Base-by-base conservation (phyloP, 1,140 invertebrate genomes). In the Choristoneura fumiferana region DNA sequence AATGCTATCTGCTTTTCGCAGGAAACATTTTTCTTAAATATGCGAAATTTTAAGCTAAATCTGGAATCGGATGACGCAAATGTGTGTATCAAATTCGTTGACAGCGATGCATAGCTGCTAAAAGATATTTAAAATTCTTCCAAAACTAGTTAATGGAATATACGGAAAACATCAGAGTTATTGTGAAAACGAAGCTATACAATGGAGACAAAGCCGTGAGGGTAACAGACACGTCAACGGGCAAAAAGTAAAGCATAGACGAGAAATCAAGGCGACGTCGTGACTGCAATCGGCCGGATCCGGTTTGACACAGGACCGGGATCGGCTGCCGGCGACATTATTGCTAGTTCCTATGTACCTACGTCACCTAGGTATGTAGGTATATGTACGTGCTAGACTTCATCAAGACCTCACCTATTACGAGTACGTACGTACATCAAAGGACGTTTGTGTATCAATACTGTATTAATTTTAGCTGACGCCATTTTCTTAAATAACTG, bases 231-330 rank as follows among this genome's bases (percentile, higher is more conserved):
- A 49, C 43, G 43, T 49, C 17, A 29, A 49, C 43, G 43, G 43
- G 29, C 22, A 49, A 49, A 49, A 49, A 49, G 43, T 49, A 49
- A 13, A 49, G 43, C 22, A 49, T 49, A 49, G 43, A 29, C 40
- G n/a, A 29, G 43, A 17, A 12, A 49, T 49, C 22, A 49, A 29
- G 14, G 43, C 43, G 12, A 18, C 18, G 14, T 45, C 17, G 43
- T 49, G 43, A 29, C n/a, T 33, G 18, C 43, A 17, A 17, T 18
- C 10, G 17, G 29, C n/a, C 18, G 17, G 40, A 49, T 17, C 43
- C 43, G 43, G 43, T 49, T 49, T 49, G 43, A n/a, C 43, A n/a
- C 43, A 17, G 22, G 22, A 29, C 43, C 43, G 43, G 43, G 29
- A 22, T n/a, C 43, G 12, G 43, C 22, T 10, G 22, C 43, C 43